These are phyloP conservation scores for Belonocnema kinseyi DNA, from an alignment of 1,140 invertebrate species.

Conservation along the genomic window DNA sequence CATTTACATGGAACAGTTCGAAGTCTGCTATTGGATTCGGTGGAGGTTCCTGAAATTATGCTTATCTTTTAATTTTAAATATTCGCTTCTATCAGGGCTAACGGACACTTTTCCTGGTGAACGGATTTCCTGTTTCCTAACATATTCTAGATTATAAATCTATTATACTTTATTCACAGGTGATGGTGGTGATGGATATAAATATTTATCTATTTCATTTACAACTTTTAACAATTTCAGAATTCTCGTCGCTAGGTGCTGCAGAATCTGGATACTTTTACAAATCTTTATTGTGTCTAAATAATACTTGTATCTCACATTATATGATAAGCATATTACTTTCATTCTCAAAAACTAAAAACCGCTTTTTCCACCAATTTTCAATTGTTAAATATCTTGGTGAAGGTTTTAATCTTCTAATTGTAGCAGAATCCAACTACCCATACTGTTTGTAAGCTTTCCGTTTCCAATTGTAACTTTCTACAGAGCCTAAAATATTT, in stretches of 20 bases:
- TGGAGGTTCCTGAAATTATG: conserved; percentile 52
- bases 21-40: conserved; percentile 38
- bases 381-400: neutral
- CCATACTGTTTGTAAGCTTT: too few species aligned
- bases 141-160: neutral
- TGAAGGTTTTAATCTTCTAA: neutral
- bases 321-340: too few species aligned
- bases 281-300: too few species aligned
- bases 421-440: conserved; percentile 5
- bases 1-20: too few species aligned
- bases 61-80: conserved; percentile 17
- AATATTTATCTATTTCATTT: too few species aligned
- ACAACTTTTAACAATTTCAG: too few species aligned
- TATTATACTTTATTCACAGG: neutral
- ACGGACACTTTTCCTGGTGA: neutral
- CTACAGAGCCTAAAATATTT: too few species aligned
- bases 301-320: too few species aligned
- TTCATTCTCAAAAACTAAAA: neutral
- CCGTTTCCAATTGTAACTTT: too few species aligned
- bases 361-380: neutral
- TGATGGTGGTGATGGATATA: neutral
- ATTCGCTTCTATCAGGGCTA: conserved; percentile 6
- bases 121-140: neutral
- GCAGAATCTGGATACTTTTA: too few species aligned
- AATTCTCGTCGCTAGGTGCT: too few species aligned